phyloP scores from a whole-genome alignment of 2,888 invertebrate genomes.

The Schrankia costaestrigalis region DNA sequence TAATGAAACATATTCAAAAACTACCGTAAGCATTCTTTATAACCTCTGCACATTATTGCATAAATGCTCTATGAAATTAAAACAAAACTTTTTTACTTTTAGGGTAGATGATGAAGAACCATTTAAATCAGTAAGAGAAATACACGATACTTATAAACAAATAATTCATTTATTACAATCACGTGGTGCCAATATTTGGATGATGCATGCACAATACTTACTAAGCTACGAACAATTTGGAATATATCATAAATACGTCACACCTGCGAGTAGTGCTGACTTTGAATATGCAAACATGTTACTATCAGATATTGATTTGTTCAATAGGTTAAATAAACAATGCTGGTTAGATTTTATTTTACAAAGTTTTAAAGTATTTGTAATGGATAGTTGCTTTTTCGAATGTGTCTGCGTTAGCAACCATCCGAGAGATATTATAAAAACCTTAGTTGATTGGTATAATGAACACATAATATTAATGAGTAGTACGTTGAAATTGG shows the following conservation, averaged over 20 bases:
- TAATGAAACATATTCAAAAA: slow-evolving; percentile 65
- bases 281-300: slow-evolving; percentile 51
- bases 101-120: slow-evolving; percentile 54
- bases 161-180: slow-evolving; percentile 55
- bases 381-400: slow-evolving; percentile 73
- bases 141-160: slow-evolving; percentile 64
- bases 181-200: slow-evolving; percentile 60
- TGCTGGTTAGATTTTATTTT: slow-evolving; percentile 83
- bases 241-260: slow-evolving; percentile 50
- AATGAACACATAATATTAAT: slow-evolving; percentile 53
- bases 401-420: slow-evolving; percentile 63
- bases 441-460: slow-evolving; percentile 62
- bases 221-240: slow-evolving; percentile 65
- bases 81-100: slow-evolving; percentile 32
- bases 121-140: slow-evolving; percentile 58
- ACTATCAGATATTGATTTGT: slow-evolving; percentile 44
- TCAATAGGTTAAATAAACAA: slow-evolving; percentile 64
- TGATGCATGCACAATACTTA: slow-evolving; percentile 58
- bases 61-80: no score
- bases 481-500: slow-evolving; percentile 42
- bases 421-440: slow-evolving; percentile 51
- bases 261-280: slow-evolving; percentile 57
- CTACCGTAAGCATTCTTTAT: slow-evolving; percentile 46
- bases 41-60: not conserved
- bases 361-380: slow-evolving; percentile 81